Base-by-base conservation (phyloP, 2,113 vertebrate species). In the Eptesicus fuscus region DNA sequence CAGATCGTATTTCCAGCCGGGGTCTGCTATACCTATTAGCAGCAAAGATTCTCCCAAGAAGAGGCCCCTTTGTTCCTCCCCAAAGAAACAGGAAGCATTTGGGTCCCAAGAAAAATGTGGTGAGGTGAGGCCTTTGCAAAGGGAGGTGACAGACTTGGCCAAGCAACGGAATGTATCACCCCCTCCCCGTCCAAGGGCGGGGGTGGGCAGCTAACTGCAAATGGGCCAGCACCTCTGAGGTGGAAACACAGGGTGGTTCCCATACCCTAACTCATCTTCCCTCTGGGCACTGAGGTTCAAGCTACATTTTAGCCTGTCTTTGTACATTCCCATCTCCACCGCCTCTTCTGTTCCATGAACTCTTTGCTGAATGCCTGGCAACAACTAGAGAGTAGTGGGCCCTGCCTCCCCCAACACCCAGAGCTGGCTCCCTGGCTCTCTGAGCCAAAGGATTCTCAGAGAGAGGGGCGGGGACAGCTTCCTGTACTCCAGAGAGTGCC, bases 21-120 rank as follows among this genome's bases (percentile, higher is more conserved):
- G 59, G 76, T 90, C 95, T 97, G 95, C 76, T 94, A 74, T 49
- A 96, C 49, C 93, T 89, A 95, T 93, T 89, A 96, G 76, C 83
- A 47, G 73, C 89, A 78, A 90, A 91, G 35, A 91, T 7, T 94
- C 82, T 79, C 79, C 59, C 88, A 89, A 89, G 65, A 91, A 89
- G 35, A 83, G 90, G 83, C 37, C n/a, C 30, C 32, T n/a, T 32
- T 22, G 56, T 42, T 37, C 73, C 83, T 47, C 56, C 74, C 56
- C 74, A 76, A 91, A 76, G 79, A 18, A 88, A 83, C 83, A 83
- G 90, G 88, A 90, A 92, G 40, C 78, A 86, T 87, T 88, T 76
- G 44, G 79, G 20, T 71, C 47, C 49, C 78, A 71, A 90, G 88
- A 93, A 96, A 91, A 91, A 67, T 89, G 1, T 74, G 78, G 61